Base-by-base conservation (phyloP, 2,797 vertebrate species). In the Sebastiscus tertius region DNA sequence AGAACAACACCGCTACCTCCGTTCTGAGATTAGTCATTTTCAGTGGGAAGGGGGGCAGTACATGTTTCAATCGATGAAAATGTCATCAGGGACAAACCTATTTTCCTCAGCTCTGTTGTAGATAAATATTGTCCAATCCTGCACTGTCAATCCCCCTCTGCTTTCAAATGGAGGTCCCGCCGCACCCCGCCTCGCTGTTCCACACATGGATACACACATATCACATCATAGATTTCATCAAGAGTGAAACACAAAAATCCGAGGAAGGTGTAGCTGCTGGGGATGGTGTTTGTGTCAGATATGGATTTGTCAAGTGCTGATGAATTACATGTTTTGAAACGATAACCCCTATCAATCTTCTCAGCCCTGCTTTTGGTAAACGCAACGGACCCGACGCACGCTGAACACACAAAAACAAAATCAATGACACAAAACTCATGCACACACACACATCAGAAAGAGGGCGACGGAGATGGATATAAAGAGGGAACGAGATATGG, bases 1-100 rank as follows among this genome's bases (percentile, higher is more conserved):
- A 85, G 90, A 93, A 90, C 88, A 90, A 88, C 91, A 88, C 75
- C 39, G 66, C 81, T 67, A 87, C 85, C 79, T 69, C 83, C 87
- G 81, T 91, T 89, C 83, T 73, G 81, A 94, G 92, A 95, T 95
- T 92, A 94, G 91, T 93, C 92, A 92, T 91, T 94, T 91, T 93
- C 90, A 87, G 81, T 31, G 65, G 79, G 75, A 84, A 84, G 72
- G 74, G 78, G 70, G 81, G 82, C 55, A 91, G 86, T 88, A 91
- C 91, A 89, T 91, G 88, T 93, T 94, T 92, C 92, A 94, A 95
- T 95, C 94, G 91, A 96, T 95, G 93, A 86, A 95, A 94, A 95
- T 95, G 92, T 96, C 95, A 95, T 93, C 91, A 84, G 90, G 90
- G 92, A 95, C 94, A 95, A 93, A 93, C 85, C 89, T 91, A 90